Evolutionary conservation across 2,113 vertebrate genomes (phyloP).

Genomic region (Tupaia chinensis): DNA sequence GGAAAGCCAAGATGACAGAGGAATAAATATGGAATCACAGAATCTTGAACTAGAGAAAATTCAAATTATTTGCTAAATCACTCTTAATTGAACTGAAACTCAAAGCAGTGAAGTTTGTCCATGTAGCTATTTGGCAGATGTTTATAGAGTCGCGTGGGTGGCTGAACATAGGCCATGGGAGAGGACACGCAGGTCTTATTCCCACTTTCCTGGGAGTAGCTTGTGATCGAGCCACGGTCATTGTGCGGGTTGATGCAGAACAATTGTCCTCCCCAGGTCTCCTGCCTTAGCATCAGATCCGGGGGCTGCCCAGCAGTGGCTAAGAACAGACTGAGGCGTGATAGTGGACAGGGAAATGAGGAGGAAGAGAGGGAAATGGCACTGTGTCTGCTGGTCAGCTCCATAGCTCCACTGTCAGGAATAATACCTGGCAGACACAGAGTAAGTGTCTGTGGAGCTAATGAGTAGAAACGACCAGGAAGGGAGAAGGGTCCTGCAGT

Average conservation of each 20-base stretch:
- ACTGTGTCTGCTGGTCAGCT: not conserved
- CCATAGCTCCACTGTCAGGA: not conserved
- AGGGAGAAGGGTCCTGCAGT: not conserved
- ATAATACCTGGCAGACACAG: not conserved
- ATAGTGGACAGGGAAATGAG: not conserved
- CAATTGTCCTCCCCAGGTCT: not conserved
- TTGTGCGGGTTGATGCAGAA: not conserved
- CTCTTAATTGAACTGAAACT: slow-evolving; percentile 15
- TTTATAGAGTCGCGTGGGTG: not conserved
- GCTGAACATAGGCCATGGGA: no score
- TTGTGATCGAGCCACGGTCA: not conserved
- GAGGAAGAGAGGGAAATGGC: not conserved
- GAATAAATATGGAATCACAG: slow-evolving; percentile 31
- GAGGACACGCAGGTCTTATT: not conserved
- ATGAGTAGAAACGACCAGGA: not conserved
- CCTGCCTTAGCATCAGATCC: not conserved
- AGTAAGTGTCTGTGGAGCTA: not conserved
- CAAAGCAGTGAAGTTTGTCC: not conserved
- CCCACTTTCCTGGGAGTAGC: not conserved
- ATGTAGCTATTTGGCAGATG: not conserved
- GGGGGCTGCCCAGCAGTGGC: not conserved
- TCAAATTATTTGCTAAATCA: slow-evolving; percentile 17
- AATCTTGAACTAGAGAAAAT: slow-evolving; percentile 44
- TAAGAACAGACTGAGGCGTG: not conserved
- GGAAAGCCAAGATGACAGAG: not conserved